A percentile compares a stretch with the other conserved stretches of the same genome.
Conservation (phyloP, 2,113 vertebrate genomes). For the Dasypus novemcinctus region DNA sequence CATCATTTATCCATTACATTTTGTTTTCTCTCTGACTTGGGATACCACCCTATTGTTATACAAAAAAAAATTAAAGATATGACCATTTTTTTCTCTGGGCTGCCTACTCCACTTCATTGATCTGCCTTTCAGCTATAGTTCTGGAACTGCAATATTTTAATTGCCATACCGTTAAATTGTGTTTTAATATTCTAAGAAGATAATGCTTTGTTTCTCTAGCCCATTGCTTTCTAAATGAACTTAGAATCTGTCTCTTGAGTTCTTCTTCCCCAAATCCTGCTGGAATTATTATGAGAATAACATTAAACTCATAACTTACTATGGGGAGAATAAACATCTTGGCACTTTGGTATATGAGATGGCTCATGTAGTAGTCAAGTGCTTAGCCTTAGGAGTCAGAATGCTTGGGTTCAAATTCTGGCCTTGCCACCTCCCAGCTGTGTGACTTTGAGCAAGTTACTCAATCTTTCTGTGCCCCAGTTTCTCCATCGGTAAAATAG, state of each 20-base stretch:
- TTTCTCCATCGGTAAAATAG: background rate
- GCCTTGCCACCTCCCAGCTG: background rate
- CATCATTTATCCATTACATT: background rate
- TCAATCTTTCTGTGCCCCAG: background rate
- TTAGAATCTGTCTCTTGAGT: background rate
- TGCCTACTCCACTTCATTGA: background rate
- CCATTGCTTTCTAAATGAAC: background rate
- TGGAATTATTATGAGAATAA: background rate
- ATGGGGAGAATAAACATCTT: background rate
- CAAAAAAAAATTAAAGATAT: background rate
- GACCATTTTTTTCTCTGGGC: background rate
- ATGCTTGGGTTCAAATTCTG: conserved; percentile 3
- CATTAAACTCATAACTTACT: background rate
- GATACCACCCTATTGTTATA: background rate
- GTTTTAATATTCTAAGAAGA: background rate
- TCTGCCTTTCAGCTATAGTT: background rate
- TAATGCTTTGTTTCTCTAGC: conserved; percentile 16
- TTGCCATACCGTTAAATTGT: background rate
- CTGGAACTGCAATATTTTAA: background rate
- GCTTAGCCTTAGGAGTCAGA: background rate
- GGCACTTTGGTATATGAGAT: background rate
- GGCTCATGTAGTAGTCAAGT: background rate
- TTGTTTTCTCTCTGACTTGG: conserved; percentile 15
- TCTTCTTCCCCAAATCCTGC: conserved; percentile 1
- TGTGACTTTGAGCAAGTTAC: background rate